Conservation (phyloP, 2,797 vertebrate genomes). For the Neosilurus hyrtlii region DNA sequence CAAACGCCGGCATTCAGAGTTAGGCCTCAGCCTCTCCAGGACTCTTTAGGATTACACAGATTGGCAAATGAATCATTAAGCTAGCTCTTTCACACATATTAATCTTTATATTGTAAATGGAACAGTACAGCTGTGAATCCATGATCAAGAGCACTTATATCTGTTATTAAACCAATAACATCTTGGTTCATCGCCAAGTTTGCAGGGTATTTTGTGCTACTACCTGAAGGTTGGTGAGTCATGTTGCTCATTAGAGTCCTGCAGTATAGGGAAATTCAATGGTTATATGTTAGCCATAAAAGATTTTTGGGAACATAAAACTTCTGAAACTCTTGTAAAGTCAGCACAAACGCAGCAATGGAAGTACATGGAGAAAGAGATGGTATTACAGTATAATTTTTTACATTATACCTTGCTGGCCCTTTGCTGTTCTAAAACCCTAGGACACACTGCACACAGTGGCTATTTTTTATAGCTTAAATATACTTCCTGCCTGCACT, state of each 20-base stretch:
- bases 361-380: not conserved
- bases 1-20: too few species aligned
- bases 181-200: conserved; percentile 14
- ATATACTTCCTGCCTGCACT: not conserved
- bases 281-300: conserved; percentile 28
- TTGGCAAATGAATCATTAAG: not conserved
- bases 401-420: conserved; percentile 3
- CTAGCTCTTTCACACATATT: not conserved
- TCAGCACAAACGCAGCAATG: conserved; percentile 13
- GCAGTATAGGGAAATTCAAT: not conserved
- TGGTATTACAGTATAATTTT: not conserved
- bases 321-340: conserved; percentile 6
- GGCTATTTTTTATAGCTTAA: not conserved
- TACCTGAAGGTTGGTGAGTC: conserved; percentile 5
- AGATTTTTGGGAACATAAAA: conserved; percentile 3
- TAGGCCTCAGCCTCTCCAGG: too few species aligned
- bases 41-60: too few species aligned
- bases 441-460: not conserved
- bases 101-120: conserved; percentile 13
- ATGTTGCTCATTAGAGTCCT: conserved; percentile 1
- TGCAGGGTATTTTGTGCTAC: not conserved
- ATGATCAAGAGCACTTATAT: conserved; percentile 1
- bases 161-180: conserved; percentile 9
- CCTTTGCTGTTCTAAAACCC: not conserved
- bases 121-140: not conserved